Evolutionary conservation across 2,113 vertebrate species (phyloP).

Genomic region (Eira barbara): DNA sequence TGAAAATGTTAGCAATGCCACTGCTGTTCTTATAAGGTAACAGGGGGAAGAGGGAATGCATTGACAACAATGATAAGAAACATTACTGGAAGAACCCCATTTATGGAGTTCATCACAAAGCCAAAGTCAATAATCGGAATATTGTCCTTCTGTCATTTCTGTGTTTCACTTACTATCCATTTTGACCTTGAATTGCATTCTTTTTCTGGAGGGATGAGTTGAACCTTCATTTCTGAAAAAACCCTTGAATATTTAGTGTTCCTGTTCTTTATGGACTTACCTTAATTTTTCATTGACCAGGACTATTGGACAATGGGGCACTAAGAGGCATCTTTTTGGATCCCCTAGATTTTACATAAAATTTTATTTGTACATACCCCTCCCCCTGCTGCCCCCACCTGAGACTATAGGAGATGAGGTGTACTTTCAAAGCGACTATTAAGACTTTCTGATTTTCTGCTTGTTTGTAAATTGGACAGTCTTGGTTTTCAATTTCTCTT

Average conservation of each 20-base stretch:
- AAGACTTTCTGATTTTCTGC: neutral
- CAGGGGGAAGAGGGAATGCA: neutral
- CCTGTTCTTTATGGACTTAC: neutral
- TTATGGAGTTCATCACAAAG: neutral
- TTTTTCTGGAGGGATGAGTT: neutral
- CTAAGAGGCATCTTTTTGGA: too few species aligned
- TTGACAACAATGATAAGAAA: neutral
- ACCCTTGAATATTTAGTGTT: neutral
- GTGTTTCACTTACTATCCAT: neutral
- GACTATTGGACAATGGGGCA: neutral
- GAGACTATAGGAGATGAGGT: neutral
- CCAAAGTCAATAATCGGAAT: neutral
- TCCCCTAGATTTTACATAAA: neutral
- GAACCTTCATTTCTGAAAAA: neutral
- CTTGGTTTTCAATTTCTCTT: neutral
- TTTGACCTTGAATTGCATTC: neutral
- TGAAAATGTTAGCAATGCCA: neutral
- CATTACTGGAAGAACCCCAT: neutral
- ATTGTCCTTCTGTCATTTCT: neutral
- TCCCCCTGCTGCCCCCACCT: neutral
- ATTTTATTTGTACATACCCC: neutral
- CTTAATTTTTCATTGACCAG: neutral
- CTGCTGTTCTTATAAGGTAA: neutral
- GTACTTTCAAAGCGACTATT: neutral
- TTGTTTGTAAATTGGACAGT: neutral